Evolutionary conservation across 2,113 vertebrate species (phyloP).

Genomic region (Psephotus haematonotus): DNA sequence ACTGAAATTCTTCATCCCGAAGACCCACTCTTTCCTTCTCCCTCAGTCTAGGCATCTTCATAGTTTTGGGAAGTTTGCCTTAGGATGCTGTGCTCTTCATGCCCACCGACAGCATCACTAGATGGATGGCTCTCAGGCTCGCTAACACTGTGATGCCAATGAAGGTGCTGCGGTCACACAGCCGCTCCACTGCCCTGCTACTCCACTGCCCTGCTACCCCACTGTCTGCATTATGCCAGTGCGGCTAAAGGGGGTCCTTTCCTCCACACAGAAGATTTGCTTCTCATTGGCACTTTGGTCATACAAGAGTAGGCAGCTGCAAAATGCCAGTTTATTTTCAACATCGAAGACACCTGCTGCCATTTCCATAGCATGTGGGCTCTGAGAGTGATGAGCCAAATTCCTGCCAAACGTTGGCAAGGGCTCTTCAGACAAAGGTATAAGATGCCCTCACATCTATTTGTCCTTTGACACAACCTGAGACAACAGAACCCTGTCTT

Average conservation of each 20-base stretch:
- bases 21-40: neutral
- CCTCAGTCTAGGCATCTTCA: neutral
- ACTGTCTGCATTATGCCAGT: neutral
- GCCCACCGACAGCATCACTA: neutral
- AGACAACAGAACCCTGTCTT: neutral
- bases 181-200: neutral
- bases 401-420: neutral
- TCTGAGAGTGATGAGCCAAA: neutral
- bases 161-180: neutral
- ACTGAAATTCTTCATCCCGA: neutral
- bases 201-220: neutral
- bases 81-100: neutral
- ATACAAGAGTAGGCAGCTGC: neutral
- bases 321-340: neutral
- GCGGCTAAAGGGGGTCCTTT: neutral
- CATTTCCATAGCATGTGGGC: neutral
- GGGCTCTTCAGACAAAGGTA: neutral
- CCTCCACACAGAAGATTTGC: neutral
- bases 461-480: neutral
- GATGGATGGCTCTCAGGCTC: neutral
- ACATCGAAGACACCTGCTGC: neutral
- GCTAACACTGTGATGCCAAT: rapidly evolving
- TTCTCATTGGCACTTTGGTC: neutral
- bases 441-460: neutral
- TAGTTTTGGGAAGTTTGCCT: neutral